phyloP scores from a whole-genome alignment of 2,113 vertebrate species.

The Cyprinodon variegatus region DNA sequence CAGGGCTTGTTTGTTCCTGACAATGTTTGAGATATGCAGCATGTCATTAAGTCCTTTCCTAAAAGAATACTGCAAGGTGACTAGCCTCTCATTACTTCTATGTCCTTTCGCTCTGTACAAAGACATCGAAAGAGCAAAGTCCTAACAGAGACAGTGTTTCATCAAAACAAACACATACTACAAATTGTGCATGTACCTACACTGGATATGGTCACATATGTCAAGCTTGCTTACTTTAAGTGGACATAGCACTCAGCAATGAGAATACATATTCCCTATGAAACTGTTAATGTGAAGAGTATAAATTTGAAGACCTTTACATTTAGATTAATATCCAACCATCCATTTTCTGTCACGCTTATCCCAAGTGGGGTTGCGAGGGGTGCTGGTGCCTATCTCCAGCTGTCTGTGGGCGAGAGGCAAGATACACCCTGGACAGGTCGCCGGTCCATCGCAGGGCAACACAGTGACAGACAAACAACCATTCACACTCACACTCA shows the following conservation, averaged over 20 bases:
- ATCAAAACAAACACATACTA: constrained; percentile 2
- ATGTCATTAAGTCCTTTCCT: constrained; percentile 63
- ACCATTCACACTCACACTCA: no score
- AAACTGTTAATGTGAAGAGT: not conserved
- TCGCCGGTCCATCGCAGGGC: no score
- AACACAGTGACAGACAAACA: no score
- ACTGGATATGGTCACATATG: not conserved
- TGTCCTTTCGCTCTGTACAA: constrained; percentile 11
- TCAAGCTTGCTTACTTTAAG: not conserved
- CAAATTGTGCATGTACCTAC: not conserved
- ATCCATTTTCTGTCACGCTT: no score
- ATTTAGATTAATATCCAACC: no score
- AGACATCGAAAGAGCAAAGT: constrained; percentile 32
- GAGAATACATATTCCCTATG: not conserved
- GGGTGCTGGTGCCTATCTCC: no score
- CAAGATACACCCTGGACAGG: no score
- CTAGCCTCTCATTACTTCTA: constrained; percentile 32
- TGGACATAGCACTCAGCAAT: not conserved
- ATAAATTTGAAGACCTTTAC: not conserved
- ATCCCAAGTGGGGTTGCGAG: no score
- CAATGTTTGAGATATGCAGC: constrained; percentile 72
- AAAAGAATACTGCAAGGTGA: constrained; percentile 49
- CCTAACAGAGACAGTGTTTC: constrained; percentile 15
- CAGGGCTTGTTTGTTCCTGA: constrained; percentile 68
- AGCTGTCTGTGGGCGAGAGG: no score